Base-by-base conservation (phyloP, 2,888 invertebrate genomes). In the Tiphia femorata region DNA sequence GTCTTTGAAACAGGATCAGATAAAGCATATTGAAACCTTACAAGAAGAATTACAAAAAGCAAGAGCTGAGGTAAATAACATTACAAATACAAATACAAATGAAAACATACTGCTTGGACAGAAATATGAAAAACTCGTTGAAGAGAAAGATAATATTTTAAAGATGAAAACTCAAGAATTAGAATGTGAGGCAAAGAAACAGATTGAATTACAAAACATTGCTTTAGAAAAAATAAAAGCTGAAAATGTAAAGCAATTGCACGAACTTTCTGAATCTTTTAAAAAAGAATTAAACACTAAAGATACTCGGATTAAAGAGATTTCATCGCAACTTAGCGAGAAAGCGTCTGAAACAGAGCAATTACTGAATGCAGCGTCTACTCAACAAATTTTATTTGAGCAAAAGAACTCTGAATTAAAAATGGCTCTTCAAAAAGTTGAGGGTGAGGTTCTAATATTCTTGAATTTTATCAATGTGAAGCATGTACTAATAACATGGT, bases 281-380 rank as follows among this genome's bases (percentile, higher is more conserved):
- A 86, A 86, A 62, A 84, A 85, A 73, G 86, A 87, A 75, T 85
- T 87, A 29, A 85, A 85, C 51, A 82, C 85, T 57, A 85, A 87
- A 51, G 86, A 87, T 58, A 77, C 75, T 16, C 85, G 86, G 78
- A 86, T 88, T 73, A 84, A 86, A 56, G 82, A 86, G 66, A 79
- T 88, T 14, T 79, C 83, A 10, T 84, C 84, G 70, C 85, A 87
- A 76, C 85, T 88, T 1, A 84, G 86, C 68, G 84, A 79, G 47
- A 86, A 86, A 58, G 84, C 84, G 59, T 79, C 80, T 46, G 86
- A 87, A 76, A 85, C 86, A 21, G 85, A 87, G 43, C 86, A 85
- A 76, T 76, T 87, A 3, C 84, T 85, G 71, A 84, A 84, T 52
- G 86, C 88, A 67, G 84, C 86, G 49, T 85, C 85, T 62, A 80